A percentile compares a stretch with the other conserved stretches of the same genome.
Evolutionary conservation across 1,140 invertebrate genomes (phyloP).

Genomic region (Lordiphosa collinella): DNA sequence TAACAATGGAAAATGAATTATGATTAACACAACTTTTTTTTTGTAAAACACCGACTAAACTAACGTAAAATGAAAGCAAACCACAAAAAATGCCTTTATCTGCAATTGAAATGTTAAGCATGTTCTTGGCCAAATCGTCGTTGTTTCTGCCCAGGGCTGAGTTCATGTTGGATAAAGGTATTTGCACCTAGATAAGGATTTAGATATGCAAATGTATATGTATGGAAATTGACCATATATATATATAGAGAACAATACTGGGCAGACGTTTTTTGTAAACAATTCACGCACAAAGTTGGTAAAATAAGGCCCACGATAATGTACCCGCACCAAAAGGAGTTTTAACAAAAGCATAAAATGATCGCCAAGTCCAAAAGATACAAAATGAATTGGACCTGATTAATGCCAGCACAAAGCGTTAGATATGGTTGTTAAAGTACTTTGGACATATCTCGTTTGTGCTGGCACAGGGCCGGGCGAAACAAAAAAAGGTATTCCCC

Average conservation of each 20-base stretch:
- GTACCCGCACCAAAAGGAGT: conserved; percentile 12
- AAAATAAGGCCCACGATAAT: conserved; percentile 70
- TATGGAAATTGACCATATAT: conserved; percentile 45
- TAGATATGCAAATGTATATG: conserved; percentile 33
- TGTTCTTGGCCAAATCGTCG: conserved; percentile 79
- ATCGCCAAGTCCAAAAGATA: conserved; percentile 1
- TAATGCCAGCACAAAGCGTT: conserved; percentile 4
- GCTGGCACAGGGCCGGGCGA: conserved; percentile 1
- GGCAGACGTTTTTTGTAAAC: conserved; percentile 80
- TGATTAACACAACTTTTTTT: conserved; percentile 8
- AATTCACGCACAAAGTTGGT: conserved; percentile 80
- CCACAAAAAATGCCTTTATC: conserved; percentile 64
- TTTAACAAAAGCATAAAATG: conserved; percentile 8
- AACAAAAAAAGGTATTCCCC: not conserved
- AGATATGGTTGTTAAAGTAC: not conserved
- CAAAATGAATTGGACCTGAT: conserved; percentile 1
- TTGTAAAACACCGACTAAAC: conserved; percentile 8
- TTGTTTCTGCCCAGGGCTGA: conserved; percentile 80
- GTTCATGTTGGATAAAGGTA: conserved; percentile 74
- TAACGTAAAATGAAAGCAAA: conserved; percentile 24
- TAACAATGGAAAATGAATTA: conserved; percentile 4
- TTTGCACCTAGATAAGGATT: conserved; percentile 15
- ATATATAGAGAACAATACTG: conserved; percentile 69
- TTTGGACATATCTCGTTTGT: conserved; percentile 2
- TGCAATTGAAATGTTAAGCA: conserved; percentile 29